A percentile compares a stretch with the other conserved stretches of the same genome.
Evolutionary conservation across 2,888 invertebrate species (phyloP).

Genomic region (Heliothis peltigera): DNA sequence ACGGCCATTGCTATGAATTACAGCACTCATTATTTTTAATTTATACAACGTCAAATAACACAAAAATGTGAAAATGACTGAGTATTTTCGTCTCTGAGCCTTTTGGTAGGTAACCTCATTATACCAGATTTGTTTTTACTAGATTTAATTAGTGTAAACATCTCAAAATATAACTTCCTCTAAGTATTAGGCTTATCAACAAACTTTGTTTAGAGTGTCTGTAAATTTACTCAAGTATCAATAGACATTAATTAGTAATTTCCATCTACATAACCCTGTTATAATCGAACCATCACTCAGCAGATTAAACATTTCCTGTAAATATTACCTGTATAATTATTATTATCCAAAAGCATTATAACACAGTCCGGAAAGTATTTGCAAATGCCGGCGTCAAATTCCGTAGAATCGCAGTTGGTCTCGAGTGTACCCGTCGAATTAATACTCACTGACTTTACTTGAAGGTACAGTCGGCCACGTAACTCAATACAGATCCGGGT

Average conservation of each 20-base stretch:
- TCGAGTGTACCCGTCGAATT: slow-evolving; percentile 4
- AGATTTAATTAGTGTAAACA: not conserved
- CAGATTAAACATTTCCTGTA: not conserved
- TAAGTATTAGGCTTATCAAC: no score
- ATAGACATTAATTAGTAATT: slow-evolving; percentile 3
- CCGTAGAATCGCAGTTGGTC: slow-evolving; percentile 10
- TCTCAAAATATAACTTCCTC: no score
- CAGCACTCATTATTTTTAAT: slow-evolving; percentile 42
- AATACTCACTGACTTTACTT: slow-evolving; percentile 20
- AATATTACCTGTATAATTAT: slow-evolving; percentile 9
- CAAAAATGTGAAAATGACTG: slow-evolving; percentile 1
- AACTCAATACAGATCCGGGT: slow-evolving; percentile 13
- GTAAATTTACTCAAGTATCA: not conserved
- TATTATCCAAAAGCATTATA: slow-evolving; percentile 12
- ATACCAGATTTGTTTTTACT: not conserved
- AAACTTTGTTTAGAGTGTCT: no score
- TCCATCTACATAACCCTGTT: not conserved
- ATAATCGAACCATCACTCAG: not conserved
- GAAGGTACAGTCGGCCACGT: slow-evolving; percentile 8
- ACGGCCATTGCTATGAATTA: slow-evolving; percentile 44
- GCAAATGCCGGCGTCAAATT: slow-evolving; percentile 10
- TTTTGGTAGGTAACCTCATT: slow-evolving; percentile 2
- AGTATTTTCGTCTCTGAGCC: not conserved
- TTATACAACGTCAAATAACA: slow-evolving; percentile 21
- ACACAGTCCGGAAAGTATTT: slow-evolving; percentile 4